Evolutionary conservation across 2,888 invertebrate genomes (phyloP).

Genomic region (Dryomyza anilis): DNA sequence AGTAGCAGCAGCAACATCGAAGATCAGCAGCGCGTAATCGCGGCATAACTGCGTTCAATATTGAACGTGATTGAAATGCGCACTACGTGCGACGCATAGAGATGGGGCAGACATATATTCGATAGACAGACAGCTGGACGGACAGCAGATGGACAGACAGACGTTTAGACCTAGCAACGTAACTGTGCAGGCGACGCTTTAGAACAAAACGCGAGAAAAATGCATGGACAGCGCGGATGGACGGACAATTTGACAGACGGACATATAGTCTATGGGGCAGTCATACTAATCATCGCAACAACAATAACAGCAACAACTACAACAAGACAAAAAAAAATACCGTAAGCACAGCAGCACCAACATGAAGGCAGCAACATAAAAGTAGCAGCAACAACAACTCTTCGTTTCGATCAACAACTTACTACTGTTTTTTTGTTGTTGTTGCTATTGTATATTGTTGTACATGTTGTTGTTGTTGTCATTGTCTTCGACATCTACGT

Average conservation of each 20-base stretch:
- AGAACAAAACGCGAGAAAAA: conserved; percentile 2
- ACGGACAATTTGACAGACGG: conserved; percentile 29
- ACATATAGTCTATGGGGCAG: background rate
- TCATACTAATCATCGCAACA: background rate
- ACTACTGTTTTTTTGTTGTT: conserved; percentile 17
- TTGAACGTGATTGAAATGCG: conserved; percentile 18
- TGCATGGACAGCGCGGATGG: conserved; percentile 29
- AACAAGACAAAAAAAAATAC: background rate
- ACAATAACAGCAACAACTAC: background rate
- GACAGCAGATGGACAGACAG: conserved; percentile 37
- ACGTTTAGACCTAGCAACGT: conserved; percentile 28
- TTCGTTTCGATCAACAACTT: conserved; percentile 1
- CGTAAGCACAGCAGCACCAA: conserved; percentile 12
- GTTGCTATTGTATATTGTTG: conserved; percentile 13
- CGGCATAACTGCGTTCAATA: background rate
- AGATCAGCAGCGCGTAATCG: conserved; percentile 17
- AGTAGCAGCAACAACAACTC: conserved; percentile 3
- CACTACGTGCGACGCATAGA: conserved; percentile 19
- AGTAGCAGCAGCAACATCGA: background rate
- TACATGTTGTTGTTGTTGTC: conserved; percentile 15
- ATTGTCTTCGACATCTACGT: conserved; percentile 46
- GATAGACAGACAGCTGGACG: conserved; percentile 4
- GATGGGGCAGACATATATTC: background rate
- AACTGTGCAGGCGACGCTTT: background rate
- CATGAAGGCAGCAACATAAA: background rate